A percentile compares a stretch with the other conserved stretches of the same genome.
phyloP scores from a whole-genome alignment of 2,888 invertebrate genomes.

The Tetranychus truncatus region DNA sequence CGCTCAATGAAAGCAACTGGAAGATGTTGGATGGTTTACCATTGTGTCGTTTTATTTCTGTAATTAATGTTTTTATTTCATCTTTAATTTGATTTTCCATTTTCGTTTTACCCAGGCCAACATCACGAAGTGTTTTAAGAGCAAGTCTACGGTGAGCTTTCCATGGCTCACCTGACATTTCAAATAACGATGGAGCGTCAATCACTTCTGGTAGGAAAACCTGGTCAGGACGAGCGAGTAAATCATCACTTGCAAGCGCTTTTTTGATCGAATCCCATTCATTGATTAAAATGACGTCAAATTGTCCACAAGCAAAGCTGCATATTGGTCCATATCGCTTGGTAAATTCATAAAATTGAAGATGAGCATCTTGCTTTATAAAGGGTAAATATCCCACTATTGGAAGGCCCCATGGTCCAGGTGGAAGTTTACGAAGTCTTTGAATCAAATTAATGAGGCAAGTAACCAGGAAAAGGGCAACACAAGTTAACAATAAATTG shows the following conservation, averaged over 20 bases:
- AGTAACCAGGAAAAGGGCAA: no score
- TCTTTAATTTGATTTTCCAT: no score
- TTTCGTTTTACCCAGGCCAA: not conserved
- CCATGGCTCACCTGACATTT: no score
- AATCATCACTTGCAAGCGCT: not conserved
- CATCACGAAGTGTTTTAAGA: not conserved
- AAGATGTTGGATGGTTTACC: no score
- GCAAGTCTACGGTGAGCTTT: no score
- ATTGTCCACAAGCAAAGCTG: not conserved
- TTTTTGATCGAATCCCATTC: not conserved
- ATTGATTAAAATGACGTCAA: not conserved
- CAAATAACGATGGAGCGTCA: no score
- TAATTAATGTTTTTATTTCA: no score
- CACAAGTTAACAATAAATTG: no score
- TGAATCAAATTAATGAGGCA: no score
- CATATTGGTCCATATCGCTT: not conserved
- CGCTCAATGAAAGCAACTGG: no score
- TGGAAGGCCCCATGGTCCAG: not conserved
- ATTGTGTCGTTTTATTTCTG: no score
- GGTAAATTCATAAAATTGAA: not conserved
- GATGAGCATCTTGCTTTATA: not conserved
- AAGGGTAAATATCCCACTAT: not conserved
- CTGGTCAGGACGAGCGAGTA: not conserved
- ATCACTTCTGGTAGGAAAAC: not conserved
- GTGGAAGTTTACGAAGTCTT: no score